These are phyloP conservation scores for Trematomus loennbergii DNA, from an alignment of 2,113 vertebrate genomes.

Conservation along the genomic window DNA sequence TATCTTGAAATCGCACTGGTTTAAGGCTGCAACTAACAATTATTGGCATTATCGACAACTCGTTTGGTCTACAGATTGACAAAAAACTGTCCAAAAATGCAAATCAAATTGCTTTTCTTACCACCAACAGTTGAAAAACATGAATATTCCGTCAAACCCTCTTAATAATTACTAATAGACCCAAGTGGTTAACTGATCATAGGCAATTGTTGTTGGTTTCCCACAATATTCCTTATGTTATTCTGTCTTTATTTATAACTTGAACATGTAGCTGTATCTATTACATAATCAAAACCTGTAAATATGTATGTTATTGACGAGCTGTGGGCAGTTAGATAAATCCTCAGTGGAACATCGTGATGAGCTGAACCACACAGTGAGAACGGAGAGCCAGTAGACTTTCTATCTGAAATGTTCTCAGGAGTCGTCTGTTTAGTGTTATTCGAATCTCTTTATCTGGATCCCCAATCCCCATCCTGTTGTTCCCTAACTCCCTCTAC, in stretches of 20 bases:
- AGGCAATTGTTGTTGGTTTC: neutral
- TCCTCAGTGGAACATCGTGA: neutral
- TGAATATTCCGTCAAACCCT: neutral
- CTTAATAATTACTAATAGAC: too few relatives aligned
- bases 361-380: conserved; percentile 5
- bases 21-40: neutral
- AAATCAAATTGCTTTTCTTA: neutral
- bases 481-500: neutral
- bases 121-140: neutral
- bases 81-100: neutral
- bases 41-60: neutral
- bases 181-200: neutral
- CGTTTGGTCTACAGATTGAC: neutral
- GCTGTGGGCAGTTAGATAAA: conserved; percentile 22
- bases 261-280: neutral
- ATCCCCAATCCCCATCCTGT: neutral
- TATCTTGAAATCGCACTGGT: neutral
- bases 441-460: conserved; percentile 7
- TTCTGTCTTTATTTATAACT: neutral
- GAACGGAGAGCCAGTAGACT: neutral
- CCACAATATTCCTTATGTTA: neutral
- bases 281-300: conserved; percentile 2
- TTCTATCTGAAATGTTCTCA: conserved; percentile 7
- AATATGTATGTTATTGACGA: conserved; percentile 17
- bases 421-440: neutral